These are phyloP conservation scores for Urosaurus nigricauda DNA, from an alignment of 2,797 vertebrate genomes.

Conservation along the genomic window DNA sequence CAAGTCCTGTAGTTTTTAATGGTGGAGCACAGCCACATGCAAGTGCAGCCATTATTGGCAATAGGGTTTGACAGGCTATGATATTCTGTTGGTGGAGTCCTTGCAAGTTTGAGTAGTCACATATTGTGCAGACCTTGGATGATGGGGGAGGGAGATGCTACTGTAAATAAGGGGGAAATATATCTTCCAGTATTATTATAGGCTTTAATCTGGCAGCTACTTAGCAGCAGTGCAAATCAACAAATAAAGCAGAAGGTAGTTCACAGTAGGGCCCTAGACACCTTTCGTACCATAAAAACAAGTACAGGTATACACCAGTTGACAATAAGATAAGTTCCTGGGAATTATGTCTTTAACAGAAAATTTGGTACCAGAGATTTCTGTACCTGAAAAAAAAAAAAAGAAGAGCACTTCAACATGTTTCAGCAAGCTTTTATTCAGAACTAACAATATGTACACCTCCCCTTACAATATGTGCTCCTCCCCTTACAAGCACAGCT, in stretches of 20 bases:
- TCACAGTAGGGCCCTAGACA: not conserved
- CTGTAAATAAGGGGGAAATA: not conserved
- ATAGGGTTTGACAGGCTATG: not conserved
- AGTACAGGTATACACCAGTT: not conserved
- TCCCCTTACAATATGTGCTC: no score
- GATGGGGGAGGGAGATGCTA: not conserved
- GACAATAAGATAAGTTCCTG: no score
- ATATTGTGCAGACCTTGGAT: not conserved
- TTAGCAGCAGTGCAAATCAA: not conserved
- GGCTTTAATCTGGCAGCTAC: not conserved
- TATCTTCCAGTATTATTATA: not conserved
- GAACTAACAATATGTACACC: no score
- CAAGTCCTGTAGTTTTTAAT: no score
- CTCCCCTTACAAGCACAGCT: no score
- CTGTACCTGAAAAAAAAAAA: no score
- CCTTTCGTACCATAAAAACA: not conserved
- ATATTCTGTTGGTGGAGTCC: not conserved
- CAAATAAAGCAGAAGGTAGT: slow-evolving; percentile 3
- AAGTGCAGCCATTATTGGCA: no score
- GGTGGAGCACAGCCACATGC: no score
- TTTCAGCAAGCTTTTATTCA: no score
- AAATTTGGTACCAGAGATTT: no score
- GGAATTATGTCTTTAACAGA: no score
- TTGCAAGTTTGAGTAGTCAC: not conserved
- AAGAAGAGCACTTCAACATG: no score